Base-by-base conservation (phyloP, 2,888 invertebrate species). In the Parnassius smintheus region DNA sequence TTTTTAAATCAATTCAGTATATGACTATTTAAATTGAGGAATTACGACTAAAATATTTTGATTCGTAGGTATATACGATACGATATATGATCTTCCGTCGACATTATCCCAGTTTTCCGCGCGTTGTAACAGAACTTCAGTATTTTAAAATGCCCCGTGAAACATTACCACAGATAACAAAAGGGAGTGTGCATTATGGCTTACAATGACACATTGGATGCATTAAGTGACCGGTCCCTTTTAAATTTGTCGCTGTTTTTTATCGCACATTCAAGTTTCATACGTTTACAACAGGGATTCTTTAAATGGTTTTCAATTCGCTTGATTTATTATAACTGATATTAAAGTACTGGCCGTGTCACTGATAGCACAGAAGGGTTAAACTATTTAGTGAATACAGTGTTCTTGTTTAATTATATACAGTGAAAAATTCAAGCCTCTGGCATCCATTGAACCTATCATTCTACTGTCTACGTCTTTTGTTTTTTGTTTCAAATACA, bases 101-200 rank as follows among this genome's bases (percentile, higher is more conserved):
- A 13, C 22, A 55, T 54, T 45, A 58, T 46, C 56, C 52, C 1
- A 8, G 49, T 18, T 50, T n/a, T 42, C 13, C 25, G 35, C 18
- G 0, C 45, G 45, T 9, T 45, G 42, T 18, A 25, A 53, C 52
- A 13, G 13, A 41, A 57, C 45, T 51, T 56, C 46, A 52, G 46
- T 35, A 44, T 55, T 59, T 62, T 59, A 59, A 59, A 62, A 56
- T 41, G 45, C 51, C 42, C 58, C 48, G 64, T 65, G 68, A 71
- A 68, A 65, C 57, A 68, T 69, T 64, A 41, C 64, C 59, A 65
- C 59, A 59, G 69, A 71, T 68, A 70, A 71, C 69, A 68, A 66
- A 66, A 48, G 62, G 62, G 59, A 49, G 55, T 35, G 62, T 64
- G 68, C 62, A 63, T 66, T 68, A 65, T 66, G 54, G 50, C 60